Evolutionary conservation across 2,888 invertebrate species (phyloP).

Genomic region (Nebria brevicollis): DNA sequence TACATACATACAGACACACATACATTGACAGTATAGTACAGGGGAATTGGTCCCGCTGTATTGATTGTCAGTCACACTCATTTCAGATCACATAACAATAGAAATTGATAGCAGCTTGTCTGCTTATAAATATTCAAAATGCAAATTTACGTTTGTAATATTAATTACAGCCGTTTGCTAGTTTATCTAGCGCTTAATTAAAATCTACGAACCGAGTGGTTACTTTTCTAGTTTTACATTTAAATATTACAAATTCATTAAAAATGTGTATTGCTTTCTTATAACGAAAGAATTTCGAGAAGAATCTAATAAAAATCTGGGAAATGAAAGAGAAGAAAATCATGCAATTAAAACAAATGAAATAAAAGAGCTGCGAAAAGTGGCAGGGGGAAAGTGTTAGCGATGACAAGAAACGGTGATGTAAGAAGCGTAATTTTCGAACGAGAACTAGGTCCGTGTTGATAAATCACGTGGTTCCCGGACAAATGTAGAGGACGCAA

Average conservation of each 20-base stretch:
- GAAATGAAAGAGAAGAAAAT: too few species aligned
- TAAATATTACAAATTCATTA: too few species aligned
- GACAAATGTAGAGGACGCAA: constrained; percentile 46
- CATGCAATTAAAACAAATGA: constrained; percentile 29
- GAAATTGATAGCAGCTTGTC: constrained; percentile 52
- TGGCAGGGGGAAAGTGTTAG: neutral
- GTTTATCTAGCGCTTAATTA: constrained; percentile 46
- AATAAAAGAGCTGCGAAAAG: constrained; percentile 4
- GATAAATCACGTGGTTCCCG: constrained; percentile 40
- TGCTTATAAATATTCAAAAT: constrained; percentile 46
- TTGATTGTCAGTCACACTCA: constrained; percentile 47
- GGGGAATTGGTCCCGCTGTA: constrained; percentile 16
- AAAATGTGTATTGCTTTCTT: too few species aligned
- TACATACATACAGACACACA: constrained; percentile 28
- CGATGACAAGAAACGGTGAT: constrained; percentile 18
- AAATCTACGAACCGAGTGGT: constrained; percentile 42
- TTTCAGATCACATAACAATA: constrained; percentile 51
- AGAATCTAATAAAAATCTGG: too few species aligned
- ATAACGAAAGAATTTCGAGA: too few species aligned
- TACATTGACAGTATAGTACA: neutral
- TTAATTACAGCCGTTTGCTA: constrained; percentile 32
- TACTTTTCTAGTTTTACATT: neutral
- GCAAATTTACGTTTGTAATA: constrained; percentile 38
- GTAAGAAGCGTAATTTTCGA: constrained; percentile 29
- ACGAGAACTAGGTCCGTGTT: constrained; percentile 6